Evolutionary conservation across 2,888 invertebrate species (phyloP), one percentile per base, ranked within the genome.

Genomic region (Hydropsyche betteni): DNA sequence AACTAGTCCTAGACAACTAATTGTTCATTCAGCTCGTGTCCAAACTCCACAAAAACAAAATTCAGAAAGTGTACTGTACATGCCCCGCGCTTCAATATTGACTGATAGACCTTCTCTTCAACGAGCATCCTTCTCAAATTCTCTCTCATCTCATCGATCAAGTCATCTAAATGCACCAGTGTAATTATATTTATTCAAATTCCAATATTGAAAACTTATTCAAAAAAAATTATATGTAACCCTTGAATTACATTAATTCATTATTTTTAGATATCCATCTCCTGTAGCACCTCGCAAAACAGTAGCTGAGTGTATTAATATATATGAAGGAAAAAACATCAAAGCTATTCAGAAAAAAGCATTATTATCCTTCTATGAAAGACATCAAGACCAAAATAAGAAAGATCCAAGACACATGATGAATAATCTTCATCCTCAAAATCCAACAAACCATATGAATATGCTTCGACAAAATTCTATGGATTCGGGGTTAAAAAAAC

Each of bases 321-420:
- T 83, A 44, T 83, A 81, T 24, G 81, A 83, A 53, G 91, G 91
- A 82, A 88, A 93, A 7, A 92, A 94, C 0, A 84, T 94, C 44
- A 94, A 94, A 84, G 93, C 92, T 12, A 91, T 93, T 77, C 94
- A 94, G 82, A 94, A 94, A 85, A 93, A 94, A 83, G 94, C 94
- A 0, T 86, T 95, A 6, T 86, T 94, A 76, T 93, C 93, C 1
- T 95, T 93, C 82, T 94, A 94, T 83, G 94, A 94, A 82, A 87
- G 93, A 68, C 93, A 93, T 80, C 90, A 90, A 80, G 85, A 81
- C 70, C 82, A 83, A 8, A 84, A 84, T 61, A 78, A 76, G 8
- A 78, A 79, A 70, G 72, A 72, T 12, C 6, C 33, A 4, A 52
- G 34, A 53, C 24, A n/a, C 8, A 6, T 14, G 44, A 33, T 34